These are phyloP conservation scores for Patella pellucida DNA, from an alignment of 2,888 invertebrate species.

Conservation along the genomic window DNA sequence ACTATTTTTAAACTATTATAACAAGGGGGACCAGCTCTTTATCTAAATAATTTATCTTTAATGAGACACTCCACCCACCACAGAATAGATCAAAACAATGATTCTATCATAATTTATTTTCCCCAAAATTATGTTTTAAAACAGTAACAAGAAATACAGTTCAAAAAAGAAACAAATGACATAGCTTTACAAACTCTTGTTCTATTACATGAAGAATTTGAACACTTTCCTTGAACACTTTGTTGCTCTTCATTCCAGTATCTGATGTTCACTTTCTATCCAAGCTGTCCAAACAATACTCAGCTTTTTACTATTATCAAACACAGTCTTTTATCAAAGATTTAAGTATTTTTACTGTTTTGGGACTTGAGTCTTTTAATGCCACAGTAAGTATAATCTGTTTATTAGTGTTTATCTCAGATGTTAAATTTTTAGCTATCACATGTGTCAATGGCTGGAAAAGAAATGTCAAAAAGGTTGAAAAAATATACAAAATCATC, in stretches of 20 bases:
- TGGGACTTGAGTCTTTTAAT: constrained; percentile 53
- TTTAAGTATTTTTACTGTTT: constrained; percentile 44
- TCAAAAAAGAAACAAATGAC: too few relatives aligned
- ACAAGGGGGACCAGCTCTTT: too few relatives aligned
- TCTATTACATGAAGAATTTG: too few relatives aligned
- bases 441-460: constrained; percentile 63
- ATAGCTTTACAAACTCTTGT: too few relatives aligned
- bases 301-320: constrained; percentile 11
- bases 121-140: too few relatives aligned
- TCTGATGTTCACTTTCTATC: constrained; percentile 34
- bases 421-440: constrained; percentile 58
- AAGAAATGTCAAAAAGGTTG: constrained; percentile 11
- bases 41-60: too few relatives aligned
- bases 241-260: not conserved
- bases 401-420: constrained; percentile 49
- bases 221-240: constrained; percentile 23
- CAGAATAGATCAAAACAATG: too few relatives aligned
- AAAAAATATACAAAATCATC: too few relatives aligned
- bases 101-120: too few relatives aligned
- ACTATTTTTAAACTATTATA: too few relatives aligned
- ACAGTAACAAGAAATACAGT: too few relatives aligned
- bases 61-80: too few relatives aligned
- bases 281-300: constrained; percentile 31
- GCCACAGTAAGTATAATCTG: constrained; percentile 60
- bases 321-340: constrained; percentile 24